A percentile compares a stretch with the other conserved stretches of the same genome.
Conservation (phyloP, 2,888 invertebrate genomes). For the Metallyticus violacea region DNA sequence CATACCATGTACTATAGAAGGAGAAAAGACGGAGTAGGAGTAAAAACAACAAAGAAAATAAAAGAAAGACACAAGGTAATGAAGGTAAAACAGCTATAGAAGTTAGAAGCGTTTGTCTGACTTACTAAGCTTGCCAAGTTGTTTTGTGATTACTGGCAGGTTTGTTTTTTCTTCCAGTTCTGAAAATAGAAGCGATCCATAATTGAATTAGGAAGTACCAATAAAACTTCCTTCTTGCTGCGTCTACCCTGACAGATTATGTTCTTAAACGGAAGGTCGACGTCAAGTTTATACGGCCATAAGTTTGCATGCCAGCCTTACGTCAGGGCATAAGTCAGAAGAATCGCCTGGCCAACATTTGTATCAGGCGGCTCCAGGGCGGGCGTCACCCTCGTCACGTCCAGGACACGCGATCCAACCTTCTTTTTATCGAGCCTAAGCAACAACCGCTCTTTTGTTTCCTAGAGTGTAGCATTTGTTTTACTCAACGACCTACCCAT, state of each 20-base stretch:
- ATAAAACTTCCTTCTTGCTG: not conserved
- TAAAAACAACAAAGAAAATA: not conserved
- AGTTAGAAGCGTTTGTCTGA: not conserved
- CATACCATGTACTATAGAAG: too few species aligned
- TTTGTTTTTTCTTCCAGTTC: not conserved
- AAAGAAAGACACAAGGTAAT: not conserved
- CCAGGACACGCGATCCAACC: not conserved
- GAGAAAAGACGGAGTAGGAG: too few species aligned
- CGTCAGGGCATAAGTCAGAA: not conserved
- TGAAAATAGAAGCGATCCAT: not conserved
- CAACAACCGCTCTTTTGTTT: not conserved
- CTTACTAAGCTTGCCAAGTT: not conserved
- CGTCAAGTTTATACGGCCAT: too few species aligned
- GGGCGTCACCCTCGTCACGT: not conserved
- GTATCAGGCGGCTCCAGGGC: not conserved
- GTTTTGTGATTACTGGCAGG: not conserved
- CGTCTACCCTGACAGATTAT: not conserved
- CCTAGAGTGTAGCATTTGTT: not conserved
- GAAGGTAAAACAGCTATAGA: not conserved
- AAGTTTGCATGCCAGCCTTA: not conserved
- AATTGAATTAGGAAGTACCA: not conserved
- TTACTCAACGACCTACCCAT: not conserved
- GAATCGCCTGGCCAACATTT: not conserved
- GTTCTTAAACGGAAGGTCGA: not conserved
- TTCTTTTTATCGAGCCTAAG: not conserved